Evolutionary conservation across 2,888 invertebrate species (phyloP), one percentile per base, ranked within the genome.

Genomic region (Dolichopus griseipennis): DNA sequence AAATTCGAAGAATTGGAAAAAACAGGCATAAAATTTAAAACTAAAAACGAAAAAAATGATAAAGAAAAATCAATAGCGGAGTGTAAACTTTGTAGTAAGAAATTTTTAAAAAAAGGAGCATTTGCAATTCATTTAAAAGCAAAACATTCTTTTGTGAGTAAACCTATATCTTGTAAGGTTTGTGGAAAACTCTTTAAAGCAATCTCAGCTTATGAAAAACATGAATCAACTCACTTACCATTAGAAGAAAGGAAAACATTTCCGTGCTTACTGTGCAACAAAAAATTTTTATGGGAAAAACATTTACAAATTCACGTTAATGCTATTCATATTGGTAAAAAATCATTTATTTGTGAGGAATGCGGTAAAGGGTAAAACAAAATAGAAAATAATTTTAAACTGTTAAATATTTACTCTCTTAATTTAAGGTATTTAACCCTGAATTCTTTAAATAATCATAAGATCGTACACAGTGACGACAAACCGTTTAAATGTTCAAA

Each of bases 361-460:
- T 80, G 79, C 72, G 78, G 78, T 0, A 76, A 78, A 70, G 75
- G 76, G 63, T 80, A 62, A 10, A 10, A 12, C 3, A 20, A 20
- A 20, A 27, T 4, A 52, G n/a, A 52, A 52, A 12, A 20, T n/a
- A 8, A 20, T 18, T 61, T n/a, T 4, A 8, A 20, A 12, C 15
- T 8, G 6, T n/a, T n/a, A n/a, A n/a, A n/a, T n/a, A n/a, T n/a
- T n/a, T n/a, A n/a, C n/a, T n/a, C n/a, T n/a, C n/a, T n/a, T n/a
- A 20, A 20, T 20, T 61, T 18, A 10, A 75, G 77, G 62, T 80
- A 79, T 69, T 76, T 77, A 4, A 77, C 78, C 37, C 78, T 78
- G 68, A 79, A 78, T 33, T 78, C 79, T 37, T 70, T 81, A 10
- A 78, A 79, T 69, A 79, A 79, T 67, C 80, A 81, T 71, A 75